Evolutionary conservation across 92 coral and sea anemone species (phyloP).

Genomic region (Montipora capitata): DNA sequence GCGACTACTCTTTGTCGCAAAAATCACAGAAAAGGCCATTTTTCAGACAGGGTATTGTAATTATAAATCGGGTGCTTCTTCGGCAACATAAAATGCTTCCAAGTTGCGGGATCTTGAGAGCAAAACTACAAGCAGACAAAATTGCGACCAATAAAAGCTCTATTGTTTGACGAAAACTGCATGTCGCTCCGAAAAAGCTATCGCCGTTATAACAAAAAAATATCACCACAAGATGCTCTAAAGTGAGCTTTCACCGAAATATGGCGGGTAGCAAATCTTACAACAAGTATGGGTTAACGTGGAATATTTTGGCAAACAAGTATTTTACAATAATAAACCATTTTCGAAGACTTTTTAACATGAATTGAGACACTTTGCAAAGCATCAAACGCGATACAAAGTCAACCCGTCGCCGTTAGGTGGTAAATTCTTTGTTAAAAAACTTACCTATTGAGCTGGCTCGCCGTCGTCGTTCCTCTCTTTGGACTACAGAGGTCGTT

Average conservation of each 20-base stretch:
- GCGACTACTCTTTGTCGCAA: no score
- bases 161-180: constrained; percentile 41
- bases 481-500: constrained; percentile 38
- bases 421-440: neutral
- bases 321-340: constrained; percentile 22
- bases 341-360: constrained; percentile 25
- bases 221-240: neutral
- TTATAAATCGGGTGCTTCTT: neutral
- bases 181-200: constrained; percentile 31
- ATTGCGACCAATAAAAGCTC: constrained; percentile 18
- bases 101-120: constrained; percentile 25
- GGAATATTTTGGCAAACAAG: constrained; percentile 42
- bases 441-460: constrained; percentile 32
- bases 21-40: neutral
- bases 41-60: neutral
- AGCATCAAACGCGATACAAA: constrained; percentile 16
- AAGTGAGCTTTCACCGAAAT: constrained; percentile 19
- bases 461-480: neutral
- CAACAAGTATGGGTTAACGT: constrained; percentile 32
- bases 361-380: constrained; percentile 14
- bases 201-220: constrained; percentile 7
- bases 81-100: constrained; percentile 20
- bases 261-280: constrained; percentile 23
- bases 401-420: neutral
- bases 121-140: constrained; percentile 9